Percentiles rank a stretch among this genome's conserved stretches.
These are phyloP conservation scores for Aricia artaxerxes DNA, from an alignment of 2,888 invertebrate genomes.

Conservation along the genomic window DNA sequence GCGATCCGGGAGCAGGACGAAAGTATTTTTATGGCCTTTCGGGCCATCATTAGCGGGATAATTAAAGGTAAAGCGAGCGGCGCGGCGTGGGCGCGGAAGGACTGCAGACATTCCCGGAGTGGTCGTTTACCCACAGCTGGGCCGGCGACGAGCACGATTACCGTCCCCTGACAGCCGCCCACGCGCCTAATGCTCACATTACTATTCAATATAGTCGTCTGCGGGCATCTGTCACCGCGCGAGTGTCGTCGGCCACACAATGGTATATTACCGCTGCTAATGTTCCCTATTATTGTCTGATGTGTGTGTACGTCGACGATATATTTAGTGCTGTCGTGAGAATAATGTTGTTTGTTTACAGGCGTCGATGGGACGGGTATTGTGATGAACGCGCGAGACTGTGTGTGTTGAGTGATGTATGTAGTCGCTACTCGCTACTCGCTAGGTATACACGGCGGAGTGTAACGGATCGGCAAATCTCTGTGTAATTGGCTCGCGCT, in stretches of 20 bases:
- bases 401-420: neutral
- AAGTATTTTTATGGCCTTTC: neutral
- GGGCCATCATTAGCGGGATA: neutral
- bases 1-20: neutral
- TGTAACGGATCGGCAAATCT: constrained; percentile 5
- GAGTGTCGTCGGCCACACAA: neutral
- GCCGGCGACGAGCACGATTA: neutral
- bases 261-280: neutral
- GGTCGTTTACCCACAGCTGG: neutral
- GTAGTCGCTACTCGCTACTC: neutral
- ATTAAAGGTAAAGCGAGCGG: neutral
- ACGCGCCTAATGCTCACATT: neutral
- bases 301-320: neutral
- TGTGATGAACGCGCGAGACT: neutral
- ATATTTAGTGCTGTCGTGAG: neutral
- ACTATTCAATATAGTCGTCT: constrained; percentile 4
- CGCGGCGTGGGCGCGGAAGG: neutral
- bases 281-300: neutral
- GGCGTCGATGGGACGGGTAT: neutral
- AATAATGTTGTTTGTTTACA: constrained; percentile 1
- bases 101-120: neutral
- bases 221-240: neutral
- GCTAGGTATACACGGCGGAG: neutral
- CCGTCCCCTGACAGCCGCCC: neutral
- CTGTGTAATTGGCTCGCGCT: constrained; percentile 1